Percentiles rank a stretch among this genome's conserved stretches.
Evolutionary conservation across 2,113 vertebrate species (phyloP).

Genomic region (Pollimyrus isidori): DNA sequence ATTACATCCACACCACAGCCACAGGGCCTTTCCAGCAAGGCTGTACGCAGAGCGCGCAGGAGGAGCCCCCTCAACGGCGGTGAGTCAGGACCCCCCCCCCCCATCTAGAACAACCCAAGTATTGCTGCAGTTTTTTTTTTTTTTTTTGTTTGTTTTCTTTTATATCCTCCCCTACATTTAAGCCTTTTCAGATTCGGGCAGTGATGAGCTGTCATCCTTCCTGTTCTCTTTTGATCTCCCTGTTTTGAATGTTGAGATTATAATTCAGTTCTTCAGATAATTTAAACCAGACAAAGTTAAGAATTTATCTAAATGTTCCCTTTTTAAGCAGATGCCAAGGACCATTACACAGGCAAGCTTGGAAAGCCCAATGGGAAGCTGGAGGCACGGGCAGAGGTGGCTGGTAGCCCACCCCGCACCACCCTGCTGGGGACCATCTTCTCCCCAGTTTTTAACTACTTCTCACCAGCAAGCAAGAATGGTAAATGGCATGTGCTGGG

Average conservation of each 20-base stretch:
- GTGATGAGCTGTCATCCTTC: neutral
- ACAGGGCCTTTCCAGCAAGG: slow-evolving; percentile 67
- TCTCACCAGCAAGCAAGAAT: slow-evolving; percentile 96
- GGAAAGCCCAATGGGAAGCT: slow-evolving; percentile 86
- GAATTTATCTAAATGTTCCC: slow-evolving; percentile 25
- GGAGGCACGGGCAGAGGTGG: slow-evolving; percentile 70
- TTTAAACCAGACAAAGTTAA: no score
- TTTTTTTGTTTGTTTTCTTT: no score
- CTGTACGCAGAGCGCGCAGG: slow-evolving; percentile 70
- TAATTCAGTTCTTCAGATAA: neutral
- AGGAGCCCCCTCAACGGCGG: slow-evolving; percentile 85
- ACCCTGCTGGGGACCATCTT: slow-evolving; percentile 92
- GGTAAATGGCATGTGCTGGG: slow-evolving; percentile 51
- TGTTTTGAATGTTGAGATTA: neutral
- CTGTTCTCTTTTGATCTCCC: neutral
- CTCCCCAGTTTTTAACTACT: slow-evolving; percentile 96
- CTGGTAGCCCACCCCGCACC: slow-evolving; percentile 78
- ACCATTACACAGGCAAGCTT: slow-evolving; percentile 82
- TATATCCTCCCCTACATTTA: neutral
- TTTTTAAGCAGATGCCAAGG: slow-evolving; percentile 68
- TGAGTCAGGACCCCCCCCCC: slow-evolving; percentile 48
- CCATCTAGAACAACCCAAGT: no score
- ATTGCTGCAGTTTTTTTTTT: neutral
- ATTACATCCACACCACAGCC: slow-evolving; percentile 82
- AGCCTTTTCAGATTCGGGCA: neutral